Evolutionary conservation across 2,888 invertebrate genomes (phyloP), one percentile per base, ranked within the genome.

Genomic region (Drosophila diplacantha): DNA sequence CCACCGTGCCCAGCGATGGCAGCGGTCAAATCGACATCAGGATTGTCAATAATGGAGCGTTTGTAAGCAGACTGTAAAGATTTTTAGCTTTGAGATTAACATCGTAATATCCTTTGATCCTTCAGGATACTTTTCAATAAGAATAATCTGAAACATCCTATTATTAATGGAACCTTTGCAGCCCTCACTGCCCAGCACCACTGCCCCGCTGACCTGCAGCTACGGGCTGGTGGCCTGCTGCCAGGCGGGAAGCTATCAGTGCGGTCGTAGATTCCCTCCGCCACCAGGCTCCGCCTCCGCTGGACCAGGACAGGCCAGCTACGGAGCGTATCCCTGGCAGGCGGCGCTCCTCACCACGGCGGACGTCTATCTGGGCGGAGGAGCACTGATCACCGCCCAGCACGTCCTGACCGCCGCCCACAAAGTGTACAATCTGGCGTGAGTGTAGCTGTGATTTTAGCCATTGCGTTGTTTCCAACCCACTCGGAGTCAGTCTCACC

Each of bases 371-470:
- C 88, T 93, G 38, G 94, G 93, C 24, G 93, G 93, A 34, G 94
- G 94, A 11, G 93, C 92, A 3, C 89, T 95, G 4, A 90, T 95
- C 43, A 91, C 92, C 74, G 88, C 89, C n/a, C 88, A 90, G 24
- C 92, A 93, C 85, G 90, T 95, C 5, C 83, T 94, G 14, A 94
- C 95, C 0, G 93, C 93, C 0, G 94, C 94, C 8, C 94, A 94
- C 85, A 92, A 93, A 83, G 89, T 94, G 54, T 85, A 90, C 31
- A 86, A 90, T 62, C 90, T 91, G 69, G 83, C 90, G 92, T 92
- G 88, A 90, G 91, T 90, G 1, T n/a, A 7, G 1, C 8, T 3
- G 1, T 5, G 5, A 46, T 3, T 14, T 22, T 5, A 3, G 6
- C 11, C 7, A 1, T 1, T 8, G 26, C 9, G 5, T 5, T 3